Conservation (phyloP, 2,888 invertebrate genomes). For the Coleophora deauratella region DNA sequence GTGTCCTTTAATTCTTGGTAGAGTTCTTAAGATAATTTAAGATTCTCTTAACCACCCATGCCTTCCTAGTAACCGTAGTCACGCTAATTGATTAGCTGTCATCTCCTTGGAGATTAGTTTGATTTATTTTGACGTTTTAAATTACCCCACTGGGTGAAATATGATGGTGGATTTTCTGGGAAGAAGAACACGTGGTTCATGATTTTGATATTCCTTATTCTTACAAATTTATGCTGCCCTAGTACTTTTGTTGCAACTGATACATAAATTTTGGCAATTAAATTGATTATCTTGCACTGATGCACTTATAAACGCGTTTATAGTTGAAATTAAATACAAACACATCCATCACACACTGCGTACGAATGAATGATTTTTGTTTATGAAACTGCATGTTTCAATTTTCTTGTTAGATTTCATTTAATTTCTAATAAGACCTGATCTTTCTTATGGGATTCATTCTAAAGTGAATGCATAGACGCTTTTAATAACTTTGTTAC, state of each 20-base stretch:
- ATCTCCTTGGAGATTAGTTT: slow-evolving; percentile 11
- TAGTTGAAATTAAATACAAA: slow-evolving; percentile 3
- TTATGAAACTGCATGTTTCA: too few species aligned
- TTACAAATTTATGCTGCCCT: slow-evolving; percentile 15
- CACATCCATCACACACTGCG: slow-evolving; percentile 33
- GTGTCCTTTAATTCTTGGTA: too few species aligned
- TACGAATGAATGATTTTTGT: slow-evolving; percentile 4
- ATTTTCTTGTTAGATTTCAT: too few species aligned
- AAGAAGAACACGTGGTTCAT: neutral
- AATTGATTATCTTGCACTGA: slow-evolving; percentile 21
- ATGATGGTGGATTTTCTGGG: neutral
- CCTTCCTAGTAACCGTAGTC: slow-evolving; percentile 25
- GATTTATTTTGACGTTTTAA: slow-evolving; percentile 14
- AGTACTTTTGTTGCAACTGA: slow-evolving; percentile 25
- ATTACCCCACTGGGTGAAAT: neutral
- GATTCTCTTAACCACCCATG: slow-evolving; percentile 14
- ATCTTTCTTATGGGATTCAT: neutral
- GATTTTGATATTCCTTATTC: neutral
- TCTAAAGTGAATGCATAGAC: neutral
- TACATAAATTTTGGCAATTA: slow-evolving; percentile 11
- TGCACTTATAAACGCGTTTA: too few species aligned
- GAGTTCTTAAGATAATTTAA: too few species aligned
- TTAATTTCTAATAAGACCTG: neutral
- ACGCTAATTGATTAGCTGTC: slow-evolving; percentile 31
- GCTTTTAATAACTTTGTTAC: neutral